Percentiles rank a stretch among this genome's conserved stretches.
Evolutionary conservation across 2,797 vertebrate species (phyloP).

Genomic region (Propithecus perrieri): DNA sequence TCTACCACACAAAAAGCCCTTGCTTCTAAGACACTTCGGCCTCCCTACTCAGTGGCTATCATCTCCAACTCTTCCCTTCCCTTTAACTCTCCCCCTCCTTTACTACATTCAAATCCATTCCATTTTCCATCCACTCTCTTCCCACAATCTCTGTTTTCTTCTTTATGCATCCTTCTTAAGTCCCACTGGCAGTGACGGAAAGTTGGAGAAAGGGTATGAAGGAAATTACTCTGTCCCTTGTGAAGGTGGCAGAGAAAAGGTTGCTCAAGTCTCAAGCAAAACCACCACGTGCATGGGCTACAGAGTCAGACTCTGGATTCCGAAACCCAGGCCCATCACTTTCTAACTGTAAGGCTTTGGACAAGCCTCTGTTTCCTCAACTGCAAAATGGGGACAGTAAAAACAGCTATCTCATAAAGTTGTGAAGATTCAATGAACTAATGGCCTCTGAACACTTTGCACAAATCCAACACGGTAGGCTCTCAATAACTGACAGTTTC

Average conservation of each 20-base stretch:
- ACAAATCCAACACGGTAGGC: background rate
- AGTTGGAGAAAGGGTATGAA: background rate
- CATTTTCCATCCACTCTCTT: background rate
- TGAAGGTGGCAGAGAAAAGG: background rate
- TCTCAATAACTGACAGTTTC: background rate
- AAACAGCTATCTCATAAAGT: background rate
- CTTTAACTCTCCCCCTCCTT: background rate
- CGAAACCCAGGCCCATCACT: background rate
- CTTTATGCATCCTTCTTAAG: background rate
- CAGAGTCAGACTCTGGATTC: background rate
- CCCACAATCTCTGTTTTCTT: background rate
- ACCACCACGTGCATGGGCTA: background rate
- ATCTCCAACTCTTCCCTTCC: background rate
- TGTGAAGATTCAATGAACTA: background rate
- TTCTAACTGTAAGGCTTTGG: background rate
- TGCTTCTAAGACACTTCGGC: background rate
- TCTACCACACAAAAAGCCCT: background rate
- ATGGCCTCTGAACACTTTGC: background rate
- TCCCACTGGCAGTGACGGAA: background rate
- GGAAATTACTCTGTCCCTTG: background rate
- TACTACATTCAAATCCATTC: background rate
- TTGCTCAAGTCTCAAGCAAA: background rate
- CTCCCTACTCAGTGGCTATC: background rate
- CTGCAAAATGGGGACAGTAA: background rate
- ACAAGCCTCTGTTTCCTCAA: slow-evolving; percentile 10